A percentile compares a stretch with the other conserved stretches of the same genome.
phyloP scores from a whole-genome alignment of 2,888 invertebrate species.

The Eilema griseolum region DNA sequence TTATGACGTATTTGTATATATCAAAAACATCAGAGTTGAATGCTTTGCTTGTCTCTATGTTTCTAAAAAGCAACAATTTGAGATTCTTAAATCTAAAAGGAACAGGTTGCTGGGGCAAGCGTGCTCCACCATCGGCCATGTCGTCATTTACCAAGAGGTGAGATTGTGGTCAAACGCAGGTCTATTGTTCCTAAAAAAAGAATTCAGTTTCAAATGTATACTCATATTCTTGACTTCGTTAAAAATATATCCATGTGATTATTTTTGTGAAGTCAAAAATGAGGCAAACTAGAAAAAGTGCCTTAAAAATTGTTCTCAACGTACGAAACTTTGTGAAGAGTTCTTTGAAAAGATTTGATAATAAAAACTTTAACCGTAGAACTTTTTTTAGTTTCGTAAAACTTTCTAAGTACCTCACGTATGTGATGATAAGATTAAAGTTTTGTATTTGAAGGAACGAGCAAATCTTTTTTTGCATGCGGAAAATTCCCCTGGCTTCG shows the following conservation, averaged over 20 bases:
- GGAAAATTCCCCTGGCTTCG: no score
- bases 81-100: no score
- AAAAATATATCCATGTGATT: neutral
- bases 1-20: neutral
- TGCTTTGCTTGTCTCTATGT: no score
- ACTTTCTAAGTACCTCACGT: constrained; percentile 4
- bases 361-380: constrained; percentile 1
- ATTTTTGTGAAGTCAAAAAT: neutral
- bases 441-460: neutral
- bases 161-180: no score
- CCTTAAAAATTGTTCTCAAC: neutral
- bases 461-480: no score
- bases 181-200: no score
- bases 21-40: constrained; percentile 5
- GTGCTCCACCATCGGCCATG: no score
- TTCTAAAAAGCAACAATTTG: no score
- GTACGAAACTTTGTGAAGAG: constrained; percentile 1
- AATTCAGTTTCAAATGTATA: no score
- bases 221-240: no score
- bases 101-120: no score
- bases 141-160: no score
- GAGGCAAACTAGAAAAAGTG: neutral
- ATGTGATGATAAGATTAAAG: neutral
- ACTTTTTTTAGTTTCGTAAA: neutral
- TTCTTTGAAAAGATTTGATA: constrained; percentile 3